Percentiles rank a stretch among this genome's conserved stretches.
These are phyloP conservation scores for Notamacropus eugenii DNA, from an alignment of 2,797 vertebrate genomes.

Conservation along the genomic window DNA sequence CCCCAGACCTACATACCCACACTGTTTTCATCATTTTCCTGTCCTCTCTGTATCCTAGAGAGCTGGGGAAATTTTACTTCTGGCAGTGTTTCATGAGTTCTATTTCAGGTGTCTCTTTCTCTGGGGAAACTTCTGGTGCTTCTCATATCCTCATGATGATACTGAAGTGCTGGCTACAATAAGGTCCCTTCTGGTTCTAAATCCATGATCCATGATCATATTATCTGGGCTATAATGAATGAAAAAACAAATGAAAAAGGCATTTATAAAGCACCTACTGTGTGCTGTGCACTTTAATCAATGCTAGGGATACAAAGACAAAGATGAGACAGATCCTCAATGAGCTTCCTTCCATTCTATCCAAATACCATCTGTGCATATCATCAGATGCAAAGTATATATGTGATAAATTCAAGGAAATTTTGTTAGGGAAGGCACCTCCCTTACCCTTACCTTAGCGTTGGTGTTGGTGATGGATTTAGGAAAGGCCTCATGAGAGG, in stretches of 20 bases:
- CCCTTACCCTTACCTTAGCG: background rate
- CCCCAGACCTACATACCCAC: no score
- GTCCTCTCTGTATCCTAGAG: background rate
- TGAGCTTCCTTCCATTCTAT: no score
- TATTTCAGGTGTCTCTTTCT: background rate
- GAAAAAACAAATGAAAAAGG: background rate
- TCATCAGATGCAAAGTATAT: background rate
- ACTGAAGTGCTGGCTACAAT: background rate
- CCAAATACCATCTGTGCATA: background rate
- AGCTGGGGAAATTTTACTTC: background rate
- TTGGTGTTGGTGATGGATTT: background rate
- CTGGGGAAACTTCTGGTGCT: background rate
- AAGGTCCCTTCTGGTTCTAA: no score
- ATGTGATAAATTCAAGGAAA: background rate
- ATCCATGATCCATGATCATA: background rate
- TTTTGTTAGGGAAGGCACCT: background rate
- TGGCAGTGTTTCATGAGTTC: background rate
- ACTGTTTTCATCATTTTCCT: background rate
- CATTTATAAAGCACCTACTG: background rate
- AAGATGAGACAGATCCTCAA: background rate
- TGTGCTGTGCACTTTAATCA: background rate
- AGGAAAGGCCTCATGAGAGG: background rate
- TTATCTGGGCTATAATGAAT: background rate
- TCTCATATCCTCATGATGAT: background rate
- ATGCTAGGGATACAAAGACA: background rate